Percentiles rank a stretch among this genome's conserved stretches.
phyloP scores from a whole-genome alignment of 1,140 invertebrate genomes.

The Nasonia longicornis region DNA sequence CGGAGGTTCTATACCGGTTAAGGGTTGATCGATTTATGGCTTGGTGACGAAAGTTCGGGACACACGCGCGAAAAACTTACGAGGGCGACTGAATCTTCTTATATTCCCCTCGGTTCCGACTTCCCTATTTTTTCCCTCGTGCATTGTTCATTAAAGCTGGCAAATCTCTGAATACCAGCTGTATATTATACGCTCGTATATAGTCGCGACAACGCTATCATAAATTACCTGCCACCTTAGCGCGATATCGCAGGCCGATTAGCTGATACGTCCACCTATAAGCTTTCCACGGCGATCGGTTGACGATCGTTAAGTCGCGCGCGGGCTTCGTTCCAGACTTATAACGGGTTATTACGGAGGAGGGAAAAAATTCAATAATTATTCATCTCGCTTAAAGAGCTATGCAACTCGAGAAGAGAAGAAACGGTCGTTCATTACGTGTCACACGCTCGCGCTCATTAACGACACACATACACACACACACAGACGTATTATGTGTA shows the following conservation, averaged over 20 bases:
- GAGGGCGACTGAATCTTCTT: slow-evolving; percentile 52
- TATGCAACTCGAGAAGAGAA: background rate
- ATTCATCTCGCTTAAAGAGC: slow-evolving; percentile 8
- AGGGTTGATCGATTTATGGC: slow-evolving; percentile 57
- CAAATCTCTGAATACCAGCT: slow-evolving; percentile 32
- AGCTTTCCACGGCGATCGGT: background rate
- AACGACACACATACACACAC: background rate
- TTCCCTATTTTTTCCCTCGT: background rate
- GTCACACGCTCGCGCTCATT: slow-evolving; percentile 21
- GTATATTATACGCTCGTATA: background rate
- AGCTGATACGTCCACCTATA: slow-evolving; percentile 1
- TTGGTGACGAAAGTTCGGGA: slow-evolving; percentile 47
- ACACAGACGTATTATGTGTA: background rate
- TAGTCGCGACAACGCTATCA: background rate
- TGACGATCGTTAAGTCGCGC: slow-evolving; percentile 35
- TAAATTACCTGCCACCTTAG: slow-evolving; percentile 35
- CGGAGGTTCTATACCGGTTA: slow-evolving; percentile 54
- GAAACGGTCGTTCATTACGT: slow-evolving; percentile 11
- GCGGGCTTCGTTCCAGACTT: background rate
- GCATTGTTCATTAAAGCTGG: slow-evolving; percentile 29
- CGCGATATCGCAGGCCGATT: slow-evolving; percentile 35
- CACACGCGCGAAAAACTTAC: slow-evolving; percentile 26
- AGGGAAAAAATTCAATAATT: slow-evolving; percentile 33
- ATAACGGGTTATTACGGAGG: background rate
- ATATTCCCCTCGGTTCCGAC: slow-evolving; percentile 45